Conservation (phyloP, 1,140 invertebrate genomes). For the Papilio glaucus region DNA sequence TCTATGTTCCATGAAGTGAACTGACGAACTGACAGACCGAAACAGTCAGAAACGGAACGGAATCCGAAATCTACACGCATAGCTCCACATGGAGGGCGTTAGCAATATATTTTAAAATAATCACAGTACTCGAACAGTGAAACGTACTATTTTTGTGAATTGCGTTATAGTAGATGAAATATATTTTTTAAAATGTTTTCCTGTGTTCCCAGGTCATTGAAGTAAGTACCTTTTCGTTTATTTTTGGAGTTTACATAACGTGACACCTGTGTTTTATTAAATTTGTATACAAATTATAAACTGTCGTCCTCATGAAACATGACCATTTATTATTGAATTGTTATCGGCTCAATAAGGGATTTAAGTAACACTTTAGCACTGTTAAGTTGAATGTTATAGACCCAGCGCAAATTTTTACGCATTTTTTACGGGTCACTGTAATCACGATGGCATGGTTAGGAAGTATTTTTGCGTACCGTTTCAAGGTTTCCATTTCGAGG, state of each 20-base stretch:
- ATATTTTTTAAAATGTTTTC: conserved; percentile 79
- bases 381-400: not conserved
- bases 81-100: conserved; percentile 70
- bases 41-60: conserved; percentile 32
- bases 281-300: conserved; percentile 66
- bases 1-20: not conserved
- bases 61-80: conserved; percentile 26
- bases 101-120: conserved; percentile 63
- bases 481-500: conserved; percentile 28
- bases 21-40: not conserved
- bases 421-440: conserved; percentile 16
- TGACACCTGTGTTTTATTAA: conserved; percentile 74
- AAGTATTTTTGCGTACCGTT: conserved; percentile 31
- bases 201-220: conserved; percentile 69
- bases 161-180: conserved; percentile 64
- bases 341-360: not conserved
- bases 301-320: conserved; percentile 34
- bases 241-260: conserved; percentile 82
- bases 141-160: conserved; percentile 41
- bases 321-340: not conserved
- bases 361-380: not conserved
- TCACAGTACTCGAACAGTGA: conserved; percentile 51
- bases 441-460: conserved; percentile 28
- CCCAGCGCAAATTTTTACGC: conserved; percentile 17
- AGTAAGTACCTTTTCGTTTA: conserved; percentile 77